Base-by-base conservation (phyloP, 2,888 invertebrate species). In the Baccha elongata region DNA sequence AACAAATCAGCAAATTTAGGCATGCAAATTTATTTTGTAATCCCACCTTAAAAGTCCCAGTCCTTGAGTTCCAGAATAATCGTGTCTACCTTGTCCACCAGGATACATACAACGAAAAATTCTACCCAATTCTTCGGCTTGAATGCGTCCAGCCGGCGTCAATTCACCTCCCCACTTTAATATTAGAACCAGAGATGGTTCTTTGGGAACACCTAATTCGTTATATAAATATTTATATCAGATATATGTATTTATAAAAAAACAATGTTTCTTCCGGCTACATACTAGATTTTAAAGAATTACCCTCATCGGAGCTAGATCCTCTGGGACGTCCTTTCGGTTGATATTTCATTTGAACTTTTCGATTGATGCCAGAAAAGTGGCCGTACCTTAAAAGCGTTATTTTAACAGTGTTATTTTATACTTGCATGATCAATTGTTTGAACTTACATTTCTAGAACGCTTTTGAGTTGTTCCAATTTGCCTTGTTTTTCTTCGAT, bases 91-190 rank as follows among this genome's bases (percentile, higher is more conserved):
- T 94, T 98, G 98, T 85, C 98, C 98, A 69, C 98, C 99, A 10
- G 99, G 99, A 91, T 99, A 99, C 96, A 99, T 98, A 93, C 99
- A 99, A 85, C 99, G 95, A 92, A 99, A 99, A 90, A 99, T 98
- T 86, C 98, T 94, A 46, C 99, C 99, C 85, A 99, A 91, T 91
- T 99, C 98, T 92, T 99, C 99, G 0, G 99, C 99, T 92, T 99
- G 99, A 75, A 98, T 96, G 85, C 98, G 94, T 2, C 99, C 99
- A 1, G 99, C 99, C 0, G 99, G 98, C 6, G 99, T 99, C 88
- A 99, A 92, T 92, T 99, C 99, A 50, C 99, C 99, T 84, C 99
- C 99, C 99, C 99, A 99, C 92, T 99, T 99, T 84, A 99, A 92
- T 85, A 99, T 99, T 86, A 99, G 92, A 67, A 99, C 97, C 79